Evolutionary conservation across 37 sponge, comb jelly and placozoan genomes (phyloP).

Genomic region (Amphimedon queenslandica): DNA sequence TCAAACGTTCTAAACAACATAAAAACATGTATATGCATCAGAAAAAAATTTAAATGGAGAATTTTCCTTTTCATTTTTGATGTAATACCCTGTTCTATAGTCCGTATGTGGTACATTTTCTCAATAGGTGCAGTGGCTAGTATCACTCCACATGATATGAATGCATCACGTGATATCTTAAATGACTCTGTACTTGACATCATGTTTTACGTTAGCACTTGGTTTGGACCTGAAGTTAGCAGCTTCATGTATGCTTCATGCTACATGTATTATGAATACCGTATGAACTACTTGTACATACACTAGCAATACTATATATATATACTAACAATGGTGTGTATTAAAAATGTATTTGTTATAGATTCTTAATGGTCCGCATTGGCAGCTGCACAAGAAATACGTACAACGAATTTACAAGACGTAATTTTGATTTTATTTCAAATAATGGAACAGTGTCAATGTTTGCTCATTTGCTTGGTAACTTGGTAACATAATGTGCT

Average conservation of each 20-base stretch:
- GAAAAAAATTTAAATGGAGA: too few species aligned
- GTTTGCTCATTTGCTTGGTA: constrained; percentile 84
- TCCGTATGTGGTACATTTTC: too few species aligned
- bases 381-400: constrained; percentile 59
- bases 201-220: constrained; percentile 76
- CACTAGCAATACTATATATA: background rate
- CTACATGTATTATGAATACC: too few species aligned
- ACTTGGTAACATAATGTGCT: constrained; percentile 80
- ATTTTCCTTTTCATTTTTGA: too few species aligned
- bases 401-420: constrained; percentile 44
- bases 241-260: too few species aligned
- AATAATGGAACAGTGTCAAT: constrained; percentile 68
- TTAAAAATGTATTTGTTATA: constrained; percentile 5
- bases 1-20: too few species aligned
- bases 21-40: too few species aligned
- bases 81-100: too few species aligned
- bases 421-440: constrained; percentile 53
- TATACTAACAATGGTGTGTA: background rate
- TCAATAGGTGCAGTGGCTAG: constrained; percentile 32
- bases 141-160: constrained; percentile 62
- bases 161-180: constrained; percentile 46
- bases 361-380: constrained; percentile 52
- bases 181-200: constrained; percentile 72
- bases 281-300: too few species aligned
- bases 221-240: constrained; percentile 72